Evolutionary conservation across 2,888 invertebrate genomes (phyloP), one percentile per base, ranked within the genome.

Genomic region (Melinopterus prodromus): DNA sequence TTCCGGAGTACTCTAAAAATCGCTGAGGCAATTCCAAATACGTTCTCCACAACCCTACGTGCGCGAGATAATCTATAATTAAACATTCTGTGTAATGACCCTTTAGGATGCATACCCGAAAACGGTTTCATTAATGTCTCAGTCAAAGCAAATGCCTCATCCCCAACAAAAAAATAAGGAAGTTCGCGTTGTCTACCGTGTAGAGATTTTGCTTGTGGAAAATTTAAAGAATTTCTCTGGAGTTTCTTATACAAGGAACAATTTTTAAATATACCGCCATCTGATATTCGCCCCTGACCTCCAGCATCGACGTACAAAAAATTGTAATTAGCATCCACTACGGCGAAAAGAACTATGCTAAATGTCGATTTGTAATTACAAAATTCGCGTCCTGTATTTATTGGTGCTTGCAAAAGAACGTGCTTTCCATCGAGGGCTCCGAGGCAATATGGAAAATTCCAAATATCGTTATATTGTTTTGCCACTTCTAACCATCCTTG

Each of bases 311-410:
- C 84, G 78, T 78, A 84, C n/a, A 82, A 80, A 74, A 85, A 85
- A 76, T 82, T 82, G 71, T 84, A 84, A 74, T 84, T 79, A 12
- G 84, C 83, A 80, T 85, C 84, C 35, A 83, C 83, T 53, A 85
- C 76, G 69, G 83, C 84, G 72, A 85, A 75, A 36, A 85, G 79
- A 7, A 85, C 83, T 77, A 85, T 80, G 71, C 84, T 85, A 70
- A 83, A 84, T 76, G 81, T 81, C 7, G 79, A 76, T 77, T 85
- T 83, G 70, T 84, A 84, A 77, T 84, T 84, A 36, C 81, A 82
- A 78, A 76, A 84, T 53, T 82, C 79, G 15, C 78, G 78, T 6
- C 83, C 84, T 78, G 79, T 81, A 69, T 84, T 78, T 16, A 78
- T 69, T 26, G 82, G 82, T 15, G 80, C 74, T 80, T 84, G 83